Evolutionary conservation across 2,797 vertebrate species (phyloP), one percentile per base, ranked within the genome.

Genomic region (Cryptoblepharus egeriae): DNA sequence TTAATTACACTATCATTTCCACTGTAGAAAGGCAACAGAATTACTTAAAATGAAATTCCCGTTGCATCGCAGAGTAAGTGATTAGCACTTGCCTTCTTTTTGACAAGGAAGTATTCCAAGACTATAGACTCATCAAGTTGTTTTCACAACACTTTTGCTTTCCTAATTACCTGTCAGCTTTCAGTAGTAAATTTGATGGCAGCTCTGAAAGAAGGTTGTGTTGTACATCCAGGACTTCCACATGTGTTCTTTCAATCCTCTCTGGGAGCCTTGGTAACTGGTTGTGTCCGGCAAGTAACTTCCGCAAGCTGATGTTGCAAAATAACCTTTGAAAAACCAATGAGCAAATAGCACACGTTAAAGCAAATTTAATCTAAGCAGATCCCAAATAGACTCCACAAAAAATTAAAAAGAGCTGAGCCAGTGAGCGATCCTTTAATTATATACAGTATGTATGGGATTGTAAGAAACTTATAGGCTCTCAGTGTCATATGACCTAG

Each of bases 141-240:
- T 52, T 52, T 52, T 52, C 49, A 52, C 15, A 15, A 42, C 16
- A 30, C 11, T 22, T n/a, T n/a, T 61, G 15, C 4, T 35, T 61
- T 74, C 52, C 13, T 7, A 26, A 10, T 87, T 96, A 99, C 98
- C 98, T 98, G 94, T 97, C 96, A 58, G 98, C 97, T 95, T 98
- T 99, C 93, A 99, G 93, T 91, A 99, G 97, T 79, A 99, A 96
- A 94, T 96, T 97, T 80, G 97, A 95, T 1, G 98, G 98, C 76
- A 99, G 97, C 93, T 99, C 98, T 58, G 93, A 87, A 24, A 99
- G 97, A 92, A 97, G 97, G 95, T 99, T 99, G 95, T 99, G 98
- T 69, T 99, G 98, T 49, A 99, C 92, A 0, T 99, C 98, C 61
- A 99, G 89, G 87, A 99, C 97, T 90, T 99, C 98, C 91, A 99